Evolutionary conservation across 2,797 vertebrate species (phyloP), one percentile per base, ranked within the genome.

Genomic region (Yasuhikotakia modesta): DNA sequence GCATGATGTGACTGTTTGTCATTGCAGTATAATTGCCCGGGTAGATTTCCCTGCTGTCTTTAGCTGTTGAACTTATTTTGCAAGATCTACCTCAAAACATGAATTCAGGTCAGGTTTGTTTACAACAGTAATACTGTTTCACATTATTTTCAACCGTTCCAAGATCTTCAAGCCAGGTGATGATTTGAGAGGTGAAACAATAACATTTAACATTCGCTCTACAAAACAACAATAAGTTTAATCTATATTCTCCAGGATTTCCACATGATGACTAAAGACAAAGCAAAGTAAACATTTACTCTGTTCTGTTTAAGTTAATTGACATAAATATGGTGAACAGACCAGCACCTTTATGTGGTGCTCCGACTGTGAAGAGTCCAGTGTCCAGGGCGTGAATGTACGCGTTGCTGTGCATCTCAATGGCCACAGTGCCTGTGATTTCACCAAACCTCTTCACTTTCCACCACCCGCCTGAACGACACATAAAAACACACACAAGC

Each of bases 331-430:
- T 8, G 35, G 6, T 39, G 6, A 39, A 39, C 35, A 39, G 35
- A 39, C 77, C 12, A 27, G 78, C 82, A 87, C 96, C 96, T 88
- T 92, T 92, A 85, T 98, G 96, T 14, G 97, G 97, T 0, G 95
- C 94, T 76, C 97, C 96, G 11, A 98, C 82, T 0, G 97, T 99
- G 88, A 99, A 98, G 43, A 99, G 95, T 14, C 97, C 97, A 1
- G 94, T 97, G 86, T 99, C 97, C 2, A 99, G 90, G 2, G 97
- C 96, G 69, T 96, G 96, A 58, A 98, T 88, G 70, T 96, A 99
- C 0, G 95, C 89, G 86, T 94, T 94, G 89, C 90, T 93, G 85
- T 96, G 95, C 96, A 99, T 97, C 90, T 99, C 96, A 86, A 98
- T 95, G 21, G 96, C 95, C 80, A 98, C 94, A 0, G 91, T 92